phyloP scores from a whole-genome alignment of 2,797 vertebrate genomes.

The Jordanella pulchra region DNA sequence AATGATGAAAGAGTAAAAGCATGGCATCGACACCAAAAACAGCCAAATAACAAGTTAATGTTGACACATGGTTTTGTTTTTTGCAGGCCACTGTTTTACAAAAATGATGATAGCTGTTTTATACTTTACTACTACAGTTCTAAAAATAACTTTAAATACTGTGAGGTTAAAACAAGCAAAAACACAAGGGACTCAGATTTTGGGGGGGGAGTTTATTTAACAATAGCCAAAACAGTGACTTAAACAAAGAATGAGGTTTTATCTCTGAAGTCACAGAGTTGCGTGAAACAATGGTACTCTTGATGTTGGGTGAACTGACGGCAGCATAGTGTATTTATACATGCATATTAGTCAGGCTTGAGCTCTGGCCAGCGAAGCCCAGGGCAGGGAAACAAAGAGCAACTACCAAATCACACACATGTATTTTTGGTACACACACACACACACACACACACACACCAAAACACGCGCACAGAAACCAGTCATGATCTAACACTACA shows the following conservation, averaged over 20 bases:
- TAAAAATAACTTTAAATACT: slow-evolving; percentile 23
- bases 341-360: slow-evolving; percentile 77
- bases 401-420: slow-evolving; percentile 64
- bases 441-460: slow-evolving; percentile 20
- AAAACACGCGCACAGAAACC: neutral
- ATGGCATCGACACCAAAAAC: neutral
- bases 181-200: slow-evolving; percentile 43
- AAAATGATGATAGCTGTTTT: slow-evolving; percentile 8
- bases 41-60: neutral
- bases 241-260: slow-evolving; percentile 58
- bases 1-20: neutral
- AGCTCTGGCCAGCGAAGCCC: slow-evolving; percentile 69
- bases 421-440: slow-evolving; percentile 15
- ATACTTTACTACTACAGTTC: slow-evolving; percentile 19
- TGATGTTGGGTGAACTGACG: slow-evolving; percentile 70
- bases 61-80: no score
- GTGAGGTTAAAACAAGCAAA: slow-evolving; percentile 36
- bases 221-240: slow-evolving; percentile 40
- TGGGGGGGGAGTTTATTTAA: slow-evolving; percentile 18
- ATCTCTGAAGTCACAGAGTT: slow-evolving; percentile 70
- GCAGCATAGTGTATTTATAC: slow-evolving; percentile 78
- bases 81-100: neutral
- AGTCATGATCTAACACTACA: slow-evolving; percentile 63
- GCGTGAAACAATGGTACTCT: slow-evolving; percentile 73
- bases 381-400: slow-evolving; percentile 74